These are phyloP conservation scores for Hyperoplus immaculatus DNA, from an alignment of 2,797 vertebrate species.

Conservation along the genomic window DNA sequence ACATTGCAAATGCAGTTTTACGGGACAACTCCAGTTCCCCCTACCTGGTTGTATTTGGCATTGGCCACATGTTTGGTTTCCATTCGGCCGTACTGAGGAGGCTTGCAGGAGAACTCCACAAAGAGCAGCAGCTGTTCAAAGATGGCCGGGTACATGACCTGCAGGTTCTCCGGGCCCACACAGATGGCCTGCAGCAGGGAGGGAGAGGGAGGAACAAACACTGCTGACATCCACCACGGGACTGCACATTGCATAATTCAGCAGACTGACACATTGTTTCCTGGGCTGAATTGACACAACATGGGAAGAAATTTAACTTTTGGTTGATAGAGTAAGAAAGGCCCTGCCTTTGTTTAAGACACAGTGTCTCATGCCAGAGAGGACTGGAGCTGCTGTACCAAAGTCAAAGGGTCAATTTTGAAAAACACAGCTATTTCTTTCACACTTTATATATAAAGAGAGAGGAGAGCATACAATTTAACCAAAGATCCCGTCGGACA, in stretches of 20 bases:
- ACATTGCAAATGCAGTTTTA: conserved; percentile 13
- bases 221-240: conserved; percentile 72
- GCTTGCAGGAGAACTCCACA: conserved; percentile 98
- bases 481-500: neutral
- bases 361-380: neutral
- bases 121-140: conserved; percentile 97
- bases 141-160: conserved; percentile 99
- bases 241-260: conserved; percentile 63
- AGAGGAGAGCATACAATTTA: neutral
- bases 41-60: conserved; percentile 99
- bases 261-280: conserved; percentile 55
- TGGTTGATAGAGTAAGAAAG: neutral
- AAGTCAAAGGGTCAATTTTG: neutral
- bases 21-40: neutral
- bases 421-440: too few relatives aligned
- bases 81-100: conserved; percentile 96
- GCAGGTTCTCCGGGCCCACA: conserved; percentile 96
- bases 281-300: conserved; percentile 31
- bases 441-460: too few relatives aligned
- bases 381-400: neutral
- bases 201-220: conserved; percentile 71
- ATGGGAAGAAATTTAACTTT: conserved; percentile 25
- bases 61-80: conserved; percentile 99
- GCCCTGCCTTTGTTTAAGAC: conserved; percentile 3
- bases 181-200: conserved; percentile 93